Percentiles rank a stretch among this genome's conserved stretches.
Evolutionary conservation across 1,140 invertebrate genomes (phyloP).

Genomic region (Trichogramma pretiosum): DNA sequence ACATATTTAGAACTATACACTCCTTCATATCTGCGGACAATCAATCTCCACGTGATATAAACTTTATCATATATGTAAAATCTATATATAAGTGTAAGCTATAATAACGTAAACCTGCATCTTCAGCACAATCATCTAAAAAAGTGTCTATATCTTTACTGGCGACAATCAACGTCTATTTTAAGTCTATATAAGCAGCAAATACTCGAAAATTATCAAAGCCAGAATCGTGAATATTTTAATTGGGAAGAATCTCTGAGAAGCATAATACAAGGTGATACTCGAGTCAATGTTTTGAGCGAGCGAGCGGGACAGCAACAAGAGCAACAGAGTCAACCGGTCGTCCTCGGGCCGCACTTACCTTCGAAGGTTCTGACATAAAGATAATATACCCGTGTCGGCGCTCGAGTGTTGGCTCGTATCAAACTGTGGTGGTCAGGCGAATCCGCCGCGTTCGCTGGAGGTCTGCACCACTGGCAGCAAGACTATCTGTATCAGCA

Average conservation of each 20-base stretch:
- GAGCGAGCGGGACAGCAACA: neutral
- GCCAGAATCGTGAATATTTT: too few species aligned
- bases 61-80: neutral
- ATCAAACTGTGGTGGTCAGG: slow-evolving; percentile 35
- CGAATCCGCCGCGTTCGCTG: slow-evolving; percentile 22
- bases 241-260: too few species aligned
- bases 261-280: too few species aligned
- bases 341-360: neutral
- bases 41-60: neutral
- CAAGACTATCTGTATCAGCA: slow-evolving; percentile 3
- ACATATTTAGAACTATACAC: slow-evolving; percentile 23
- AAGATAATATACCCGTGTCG: too few species aligned
- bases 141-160: neutral
- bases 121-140: slow-evolving; percentile 5
- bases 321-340: neutral
- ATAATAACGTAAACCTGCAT: too few species aligned
- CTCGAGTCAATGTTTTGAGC: too few species aligned
- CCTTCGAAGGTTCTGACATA: neutral
- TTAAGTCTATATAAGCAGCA: neutral
- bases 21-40: slow-evolving; percentile 11
- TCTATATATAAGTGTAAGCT: too few species aligned
- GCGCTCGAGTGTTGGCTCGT: too few species aligned
- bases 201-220: too few species aligned
- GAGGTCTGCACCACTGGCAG: slow-evolving; percentile 23
- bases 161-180: slow-evolving; percentile 14